Conservation (phyloP, 2,113 vertebrate species). For the Bothrops jararaca region DNA sequence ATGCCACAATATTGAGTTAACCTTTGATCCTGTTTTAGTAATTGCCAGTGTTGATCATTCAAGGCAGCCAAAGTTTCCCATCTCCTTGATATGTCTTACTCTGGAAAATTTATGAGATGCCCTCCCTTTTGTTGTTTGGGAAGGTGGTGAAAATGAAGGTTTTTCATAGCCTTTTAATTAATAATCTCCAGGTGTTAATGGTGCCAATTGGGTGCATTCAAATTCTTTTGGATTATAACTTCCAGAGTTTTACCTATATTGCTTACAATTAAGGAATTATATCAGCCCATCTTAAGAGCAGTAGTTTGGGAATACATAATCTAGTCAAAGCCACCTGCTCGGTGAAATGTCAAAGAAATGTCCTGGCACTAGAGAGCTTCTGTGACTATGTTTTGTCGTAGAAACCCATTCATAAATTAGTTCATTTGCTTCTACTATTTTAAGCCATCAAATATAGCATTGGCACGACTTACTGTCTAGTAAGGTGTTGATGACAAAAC, state of each 20-base stretch:
- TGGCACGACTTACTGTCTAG: background rate
- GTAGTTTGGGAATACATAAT: background rate
- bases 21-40: background rate
- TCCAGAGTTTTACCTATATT: background rate
- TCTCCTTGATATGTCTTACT: background rate
- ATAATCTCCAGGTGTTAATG: background rate
- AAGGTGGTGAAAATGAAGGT: background rate
- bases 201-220: background rate
- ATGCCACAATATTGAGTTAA: background rate
- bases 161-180: background rate
- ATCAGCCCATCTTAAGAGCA: background rate
- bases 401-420: background rate
- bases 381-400: background rate
- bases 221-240: background rate
- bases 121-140: background rate
- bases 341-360: background rate
- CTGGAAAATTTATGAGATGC: background rate
- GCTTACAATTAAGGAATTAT: background rate
- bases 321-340: background rate
- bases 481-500: rapidly evolving
- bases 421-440: background rate
- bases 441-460: background rate
- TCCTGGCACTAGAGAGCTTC: background rate
- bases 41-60: background rate
- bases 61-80: background rate